phyloP scores from a whole-genome alignment of 2,113 vertebrate species.

The Tapirus terrestris region DNA sequence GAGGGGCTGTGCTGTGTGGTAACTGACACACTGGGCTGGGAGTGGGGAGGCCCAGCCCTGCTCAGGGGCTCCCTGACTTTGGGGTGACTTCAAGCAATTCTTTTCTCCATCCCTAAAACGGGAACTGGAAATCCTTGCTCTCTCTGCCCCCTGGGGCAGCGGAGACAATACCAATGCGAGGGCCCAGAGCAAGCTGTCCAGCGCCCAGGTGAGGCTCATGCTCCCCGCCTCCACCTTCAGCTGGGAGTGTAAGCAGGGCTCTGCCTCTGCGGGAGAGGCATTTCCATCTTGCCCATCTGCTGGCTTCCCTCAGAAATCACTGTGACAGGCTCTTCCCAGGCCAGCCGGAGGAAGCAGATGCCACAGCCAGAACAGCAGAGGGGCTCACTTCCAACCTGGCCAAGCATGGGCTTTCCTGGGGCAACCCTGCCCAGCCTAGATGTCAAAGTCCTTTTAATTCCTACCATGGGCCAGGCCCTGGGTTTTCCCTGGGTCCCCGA shows the following conservation, averaged over 20 bases:
- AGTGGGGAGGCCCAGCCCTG: not conserved
- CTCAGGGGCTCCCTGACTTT: not conserved
- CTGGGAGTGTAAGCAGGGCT: not conserved
- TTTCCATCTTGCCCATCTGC: conserved; percentile 21
- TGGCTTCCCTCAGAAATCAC: conserved; percentile 40
- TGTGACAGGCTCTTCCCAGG: conserved; percentile 48
- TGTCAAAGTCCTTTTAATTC: not conserved
- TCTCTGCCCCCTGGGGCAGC: not conserved
- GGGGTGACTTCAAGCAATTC: not conserved
- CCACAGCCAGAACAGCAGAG: conserved; percentile 22
- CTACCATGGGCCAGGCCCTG: not conserved
- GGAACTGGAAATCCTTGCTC: not conserved
- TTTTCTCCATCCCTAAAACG: not conserved
- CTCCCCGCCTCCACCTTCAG: not conserved
- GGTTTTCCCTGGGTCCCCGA: not conserved
- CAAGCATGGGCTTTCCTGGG: conserved; percentile 35
- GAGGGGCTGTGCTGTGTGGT: not conserved
- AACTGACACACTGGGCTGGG: not conserved
- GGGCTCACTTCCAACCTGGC: conserved; percentile 41
- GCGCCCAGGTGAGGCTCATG: not conserved
- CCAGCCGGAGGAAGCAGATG: conserved; percentile 47
- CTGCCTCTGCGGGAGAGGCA: not conserved
- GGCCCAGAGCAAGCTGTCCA: not conserved
- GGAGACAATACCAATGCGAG: not conserved
- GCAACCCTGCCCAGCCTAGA: not conserved